Base-by-base conservation (phyloP, 2,888 invertebrate genomes). In the Laspeyria flexula region DNA sequence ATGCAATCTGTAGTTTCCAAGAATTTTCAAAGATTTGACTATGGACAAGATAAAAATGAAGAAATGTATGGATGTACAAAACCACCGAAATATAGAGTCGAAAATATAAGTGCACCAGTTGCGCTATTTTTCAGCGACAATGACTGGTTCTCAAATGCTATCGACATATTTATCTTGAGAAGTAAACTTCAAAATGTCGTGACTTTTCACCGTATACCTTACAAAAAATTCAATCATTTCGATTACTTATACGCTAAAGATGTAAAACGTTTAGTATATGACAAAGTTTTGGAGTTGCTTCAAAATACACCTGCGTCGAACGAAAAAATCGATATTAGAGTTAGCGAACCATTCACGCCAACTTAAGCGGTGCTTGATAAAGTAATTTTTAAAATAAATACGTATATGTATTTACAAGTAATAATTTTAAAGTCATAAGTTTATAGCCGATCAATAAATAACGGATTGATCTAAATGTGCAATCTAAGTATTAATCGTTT, bases 161-260 rank as follows among this genome's bases (percentile, higher is more conserved):
- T 48, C 18, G 75, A 77, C 42, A 67, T 75, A 0, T 15, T 54
- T 0, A 64, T 35, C 15, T 48, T 74, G 39, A 49, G 45, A 1
- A 27, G 40, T 2, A 65, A 65, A 13, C 44, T 76, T 9, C 55
- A 56, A 0, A 73, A 77, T 27, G 62, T 73, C 2, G 51, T 61
- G 10, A 66, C 66, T 9, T 15, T 50, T 15, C 68, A 65, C 33
- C 37, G 13, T 5, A 63, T 75, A 1, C 65, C 65, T 0, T 44
- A 55, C 15, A 40, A 40, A 3, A 51, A 61, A 4, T 78, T 71
- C 43, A 67, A 65, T 43, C 80, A 80, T 33, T 37, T 71, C 35
- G 79, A 80, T 31, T 75, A 50, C 43, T 46, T 80, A 31, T 75
- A 56, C 53, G 75, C 67, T 0, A 69, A 57, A 21, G 60, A 79